Evolutionary conservation across 2,113 vertebrate genomes (phyloP).

Genomic region (Neotoma lepida): DNA sequence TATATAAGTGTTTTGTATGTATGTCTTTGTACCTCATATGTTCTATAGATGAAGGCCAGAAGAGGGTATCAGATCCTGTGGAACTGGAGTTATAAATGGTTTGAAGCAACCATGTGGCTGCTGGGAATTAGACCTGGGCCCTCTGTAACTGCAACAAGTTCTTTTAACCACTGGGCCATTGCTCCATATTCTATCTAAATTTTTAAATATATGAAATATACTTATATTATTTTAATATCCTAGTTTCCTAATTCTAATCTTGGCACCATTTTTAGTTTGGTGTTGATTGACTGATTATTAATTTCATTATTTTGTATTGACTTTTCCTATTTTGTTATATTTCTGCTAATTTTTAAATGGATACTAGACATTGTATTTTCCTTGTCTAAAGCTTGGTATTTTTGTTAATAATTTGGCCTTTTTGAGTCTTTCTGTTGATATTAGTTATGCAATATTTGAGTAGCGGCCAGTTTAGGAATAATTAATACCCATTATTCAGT

Average conservation of each 20-base stretch:
- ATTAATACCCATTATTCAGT: neutral
- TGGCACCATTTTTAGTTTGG: neutral
- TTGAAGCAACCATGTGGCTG: neutral
- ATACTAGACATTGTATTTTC: neutral
- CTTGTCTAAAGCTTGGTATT: neutral
- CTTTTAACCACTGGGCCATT: neutral
- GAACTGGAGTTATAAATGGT: neutral
- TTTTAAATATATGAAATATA: neutral
- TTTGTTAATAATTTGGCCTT: neutral
- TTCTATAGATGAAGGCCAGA: neutral
- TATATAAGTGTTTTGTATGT: neutral
- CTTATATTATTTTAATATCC: neutral
- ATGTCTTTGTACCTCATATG: neutral
- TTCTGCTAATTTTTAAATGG: conserved; percentile 8
- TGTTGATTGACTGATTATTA: neutral
- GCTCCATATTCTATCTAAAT: neutral
- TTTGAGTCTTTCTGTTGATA: conserved; percentile 17
- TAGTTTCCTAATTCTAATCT: neutral
- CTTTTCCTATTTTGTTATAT: conserved; percentile 10
- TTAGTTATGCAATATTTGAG: conserved; percentile 10
- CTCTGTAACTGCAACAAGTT: neutral
- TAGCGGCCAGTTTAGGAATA: neutral
- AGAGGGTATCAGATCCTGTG: neutral
- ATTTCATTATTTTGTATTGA: conserved; percentile 5
- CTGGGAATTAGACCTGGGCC: neutral